Evolutionary conservation across 1,140 invertebrate species (phyloP).

Genomic region (Dreissena rostriformis): DNA sequence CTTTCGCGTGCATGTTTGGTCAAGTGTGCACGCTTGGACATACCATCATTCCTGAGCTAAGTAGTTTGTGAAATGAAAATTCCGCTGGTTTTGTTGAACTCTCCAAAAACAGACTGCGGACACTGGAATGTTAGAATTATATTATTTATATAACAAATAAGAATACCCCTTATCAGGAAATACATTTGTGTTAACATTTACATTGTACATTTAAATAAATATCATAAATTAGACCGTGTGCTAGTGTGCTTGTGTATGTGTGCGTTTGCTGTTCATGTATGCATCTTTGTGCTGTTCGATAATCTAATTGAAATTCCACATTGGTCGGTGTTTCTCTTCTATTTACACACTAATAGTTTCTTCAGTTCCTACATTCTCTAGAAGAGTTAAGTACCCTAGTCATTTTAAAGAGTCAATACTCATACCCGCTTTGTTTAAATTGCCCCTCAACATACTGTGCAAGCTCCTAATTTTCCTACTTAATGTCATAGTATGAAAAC

Average conservation of each 20-base stretch:
- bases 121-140: slow-evolving; percentile 52
- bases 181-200: background rate
- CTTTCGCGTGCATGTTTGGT: background rate
- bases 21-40: background rate
- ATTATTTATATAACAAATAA: background rate
- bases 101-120: slow-evolving; percentile 63
- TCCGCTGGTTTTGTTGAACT: slow-evolving; percentile 55
- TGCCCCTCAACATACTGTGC: no score
- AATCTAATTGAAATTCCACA: no score
- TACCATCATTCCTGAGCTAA: slow-evolving; percentile 44
- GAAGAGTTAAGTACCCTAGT: no score
- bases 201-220: background rate
- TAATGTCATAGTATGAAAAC: slow-evolving; percentile 14
- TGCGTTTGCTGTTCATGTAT: background rate
- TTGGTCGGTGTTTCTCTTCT: no score
- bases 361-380: no score
- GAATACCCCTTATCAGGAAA: background rate
- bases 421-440: no score
- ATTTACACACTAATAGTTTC: no score
- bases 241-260: background rate
- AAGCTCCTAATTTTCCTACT: no score
- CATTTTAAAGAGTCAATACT: no score
- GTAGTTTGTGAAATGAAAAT: slow-evolving; percentile 68
- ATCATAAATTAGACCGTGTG: background rate
- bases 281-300: background rate